Evolutionary conservation across 2,797 vertebrate species (phyloP).

Genomic region (Buceros bicornis): DNA sequence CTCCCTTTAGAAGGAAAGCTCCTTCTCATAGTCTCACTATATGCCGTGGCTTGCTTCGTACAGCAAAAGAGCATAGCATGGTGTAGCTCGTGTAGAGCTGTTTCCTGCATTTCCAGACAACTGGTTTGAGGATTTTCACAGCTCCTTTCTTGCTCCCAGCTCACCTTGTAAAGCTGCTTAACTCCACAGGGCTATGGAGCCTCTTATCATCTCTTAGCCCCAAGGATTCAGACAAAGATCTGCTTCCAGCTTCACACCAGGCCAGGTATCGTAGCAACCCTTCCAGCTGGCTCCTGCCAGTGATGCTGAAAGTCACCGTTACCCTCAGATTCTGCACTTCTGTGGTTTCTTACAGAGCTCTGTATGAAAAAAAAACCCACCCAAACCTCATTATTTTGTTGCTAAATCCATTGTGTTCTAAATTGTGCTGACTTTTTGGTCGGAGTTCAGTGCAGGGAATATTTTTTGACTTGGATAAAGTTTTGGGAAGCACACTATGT

Average conservation of each 20-base stretch:
- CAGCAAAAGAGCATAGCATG: not conserved
- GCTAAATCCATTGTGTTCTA: not conserved
- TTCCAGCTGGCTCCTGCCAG: not conserved
- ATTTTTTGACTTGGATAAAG: constrained; percentile 5
- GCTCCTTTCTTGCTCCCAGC: not conserved
- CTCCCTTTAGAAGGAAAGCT: not conserved
- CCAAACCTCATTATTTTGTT: not conserved
- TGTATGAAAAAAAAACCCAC: not conserved
- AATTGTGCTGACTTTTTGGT: not conserved
- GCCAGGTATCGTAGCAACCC: not conserved
- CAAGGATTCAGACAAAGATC: not conserved
- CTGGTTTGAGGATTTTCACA: constrained; percentile 4
- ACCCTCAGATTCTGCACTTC: not conserved
- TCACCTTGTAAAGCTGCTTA: not conserved
- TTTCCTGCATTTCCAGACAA: not conserved
- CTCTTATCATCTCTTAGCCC: not conserved
- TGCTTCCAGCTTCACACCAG: not conserved
- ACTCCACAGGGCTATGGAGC: not conserved
- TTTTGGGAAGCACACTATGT: not conserved
- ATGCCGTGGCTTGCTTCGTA: not conserved
- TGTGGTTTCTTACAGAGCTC: not conserved
- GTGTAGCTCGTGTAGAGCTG: not conserved
- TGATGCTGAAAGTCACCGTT: not conserved
- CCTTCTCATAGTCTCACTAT: not conserved
- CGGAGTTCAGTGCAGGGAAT: constrained; percentile 38